Percentiles rank a stretch among this genome's conserved stretches.
Evolutionary conservation across 1,140 invertebrate genomes (phyloP).

Genomic region (Orchesella cincta): DNA sequence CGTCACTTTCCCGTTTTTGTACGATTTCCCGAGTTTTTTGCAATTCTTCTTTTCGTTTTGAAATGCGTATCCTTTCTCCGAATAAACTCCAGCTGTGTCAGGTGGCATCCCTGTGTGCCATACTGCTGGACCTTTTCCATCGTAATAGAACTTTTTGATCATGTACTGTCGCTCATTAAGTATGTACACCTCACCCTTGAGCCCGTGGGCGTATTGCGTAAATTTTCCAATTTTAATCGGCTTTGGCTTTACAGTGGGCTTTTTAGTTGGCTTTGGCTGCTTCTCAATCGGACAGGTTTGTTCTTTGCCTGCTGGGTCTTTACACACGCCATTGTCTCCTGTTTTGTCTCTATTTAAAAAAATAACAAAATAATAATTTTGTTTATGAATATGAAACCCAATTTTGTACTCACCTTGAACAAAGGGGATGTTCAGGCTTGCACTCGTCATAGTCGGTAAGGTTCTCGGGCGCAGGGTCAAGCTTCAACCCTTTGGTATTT

Average conservation of each 20-base stretch:
- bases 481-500: background rate
- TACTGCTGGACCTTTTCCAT: background rate
- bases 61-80: background rate
- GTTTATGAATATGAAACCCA: no score
- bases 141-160: background rate
- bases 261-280: no score
- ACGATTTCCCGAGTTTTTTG: background rate
- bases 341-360: no score
- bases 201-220: background rate
- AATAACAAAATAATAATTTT: no score
- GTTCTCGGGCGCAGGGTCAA: background rate
- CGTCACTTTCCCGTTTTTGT: background rate
- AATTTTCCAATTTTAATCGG: no score
- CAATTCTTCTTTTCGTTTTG: background rate
- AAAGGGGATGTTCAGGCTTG: background rate
- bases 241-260: no score
- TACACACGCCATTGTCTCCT: constrained; percentile 2
- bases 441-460: background rate
- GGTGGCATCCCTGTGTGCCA: background rate
- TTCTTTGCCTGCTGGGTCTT: background rate
- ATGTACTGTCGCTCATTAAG: background rate
- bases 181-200: background rate
- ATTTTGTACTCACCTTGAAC: no score
- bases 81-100: background rate
- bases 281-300: background rate